phyloP scores from a whole-genome alignment of 2,888 invertebrate species.

The Scrobipalpa atriplicella region DNA sequence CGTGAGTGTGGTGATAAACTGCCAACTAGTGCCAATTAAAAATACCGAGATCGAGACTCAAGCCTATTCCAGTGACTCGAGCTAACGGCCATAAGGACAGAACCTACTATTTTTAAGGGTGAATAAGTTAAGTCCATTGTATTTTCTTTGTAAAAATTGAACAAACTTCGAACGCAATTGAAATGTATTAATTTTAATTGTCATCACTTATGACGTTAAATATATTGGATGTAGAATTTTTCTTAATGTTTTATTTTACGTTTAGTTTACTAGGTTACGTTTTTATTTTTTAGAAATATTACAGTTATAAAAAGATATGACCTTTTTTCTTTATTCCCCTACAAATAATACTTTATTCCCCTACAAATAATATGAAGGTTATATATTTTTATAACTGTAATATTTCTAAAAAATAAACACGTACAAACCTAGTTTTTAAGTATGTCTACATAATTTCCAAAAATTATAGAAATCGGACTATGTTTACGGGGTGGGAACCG shows the following conservation, averaged over 20 bases:
- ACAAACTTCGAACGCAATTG: slow-evolving; percentile 53
- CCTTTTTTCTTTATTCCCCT: too few species aligned
- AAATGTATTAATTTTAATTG: slow-evolving; percentile 74
- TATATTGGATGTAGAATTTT: slow-evolving; percentile 81
- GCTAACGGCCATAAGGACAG: slow-evolving; percentile 36
- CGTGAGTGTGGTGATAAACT: neutral
- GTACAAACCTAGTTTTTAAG: too few species aligned
- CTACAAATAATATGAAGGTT: too few species aligned
- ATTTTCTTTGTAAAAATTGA: slow-evolving; percentile 63
- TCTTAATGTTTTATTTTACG: slow-evolving; percentile 65
- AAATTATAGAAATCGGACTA: too few species aligned
- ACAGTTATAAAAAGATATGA: too few species aligned
- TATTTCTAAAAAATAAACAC: too few species aligned
- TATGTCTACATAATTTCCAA: too few species aligned
- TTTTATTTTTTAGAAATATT: too few species aligned
- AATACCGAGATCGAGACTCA: neutral
- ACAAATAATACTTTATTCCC: too few species aligned
- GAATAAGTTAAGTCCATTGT: slow-evolving; percentile 56
- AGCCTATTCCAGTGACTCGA: slow-evolving; percentile 31
- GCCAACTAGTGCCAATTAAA: slow-evolving; percentile 16
- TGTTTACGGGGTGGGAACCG: too few species aligned
- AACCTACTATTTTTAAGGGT: slow-evolving; percentile 41
- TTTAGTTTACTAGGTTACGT: too few species aligned
- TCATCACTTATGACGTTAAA: slow-evolving; percentile 75
- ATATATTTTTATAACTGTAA: too few species aligned